Evolutionary conservation across 2,797 vertebrate species (phyloP).

Genomic region (Miichthys miiuy): DNA sequence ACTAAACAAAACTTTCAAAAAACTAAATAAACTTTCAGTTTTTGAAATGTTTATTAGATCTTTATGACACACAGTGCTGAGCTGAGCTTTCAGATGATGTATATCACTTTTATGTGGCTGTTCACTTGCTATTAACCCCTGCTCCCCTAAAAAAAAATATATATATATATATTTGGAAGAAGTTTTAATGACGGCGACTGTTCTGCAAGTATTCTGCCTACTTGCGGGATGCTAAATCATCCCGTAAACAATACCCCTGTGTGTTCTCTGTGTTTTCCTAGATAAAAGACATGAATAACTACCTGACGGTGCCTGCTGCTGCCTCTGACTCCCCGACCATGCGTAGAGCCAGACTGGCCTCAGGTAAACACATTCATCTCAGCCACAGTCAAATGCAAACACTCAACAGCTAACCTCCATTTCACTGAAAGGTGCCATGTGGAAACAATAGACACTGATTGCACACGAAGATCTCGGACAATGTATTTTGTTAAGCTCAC

Average conservation of each 20-base stretch:
- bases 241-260: conserved; percentile 6
- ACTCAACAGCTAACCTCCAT: background rate
- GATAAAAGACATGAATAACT: conserved; percentile 89
- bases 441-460: conserved; percentile 14
- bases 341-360: conserved; percentile 90
- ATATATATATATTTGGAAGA: too few relatives aligned
- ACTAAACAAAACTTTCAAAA: too few relatives aligned
- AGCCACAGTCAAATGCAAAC: conserved; percentile 20
- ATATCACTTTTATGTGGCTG: too few relatives aligned
- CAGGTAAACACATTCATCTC: conserved; percentile 85
- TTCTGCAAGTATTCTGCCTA: background rate
- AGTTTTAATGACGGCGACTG: too few relatives aligned
- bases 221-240: background rate
- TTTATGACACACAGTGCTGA: too few relatives aligned
- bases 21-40: too few relatives aligned
- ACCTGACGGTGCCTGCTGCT: conserved; percentile 92
- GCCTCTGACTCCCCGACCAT: conserved; percentile 92
- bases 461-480: background rate
- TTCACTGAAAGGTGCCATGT: conserved; percentile 7
- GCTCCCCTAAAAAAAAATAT: too few relatives aligned
- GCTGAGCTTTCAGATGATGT: too few relatives aligned
- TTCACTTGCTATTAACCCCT: too few relatives aligned
- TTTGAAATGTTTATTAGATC: too few relatives aligned
- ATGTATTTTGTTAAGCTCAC: conserved; percentile 1
- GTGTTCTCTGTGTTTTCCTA: conserved; percentile 23